phyloP scores from a whole-genome alignment of 2,888 invertebrate species.

The Rhimphoctona megacephalus region DNA sequence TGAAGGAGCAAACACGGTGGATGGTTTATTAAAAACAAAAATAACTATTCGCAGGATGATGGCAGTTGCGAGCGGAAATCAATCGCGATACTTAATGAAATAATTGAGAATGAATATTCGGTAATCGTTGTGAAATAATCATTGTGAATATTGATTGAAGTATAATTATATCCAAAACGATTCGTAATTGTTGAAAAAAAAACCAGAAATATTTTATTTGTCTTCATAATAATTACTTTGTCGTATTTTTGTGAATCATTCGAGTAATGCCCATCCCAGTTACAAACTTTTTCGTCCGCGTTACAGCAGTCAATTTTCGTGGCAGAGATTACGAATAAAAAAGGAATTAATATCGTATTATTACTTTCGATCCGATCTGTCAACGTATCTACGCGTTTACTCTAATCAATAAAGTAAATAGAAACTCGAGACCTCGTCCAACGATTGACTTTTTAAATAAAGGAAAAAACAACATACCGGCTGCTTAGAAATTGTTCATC shows the following conservation, averaged over 20 bases:
- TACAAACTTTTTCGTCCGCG: conserved; percentile 13
- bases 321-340: conserved; percentile 50
- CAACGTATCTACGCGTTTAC: conserved; percentile 35
- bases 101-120: conserved; percentile 6
- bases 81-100: conserved; percentile 15
- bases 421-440: conserved; percentile 60
- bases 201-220: neutral
- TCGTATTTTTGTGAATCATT: conserved; percentile 25
- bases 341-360: neutral
- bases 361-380: conserved; percentile 36
- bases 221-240: conserved; percentile 8
- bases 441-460: conserved; percentile 55
- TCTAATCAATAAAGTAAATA: conserved; percentile 46
- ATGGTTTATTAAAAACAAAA: conserved; percentile 14
- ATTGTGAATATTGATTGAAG: conserved; percentile 38
- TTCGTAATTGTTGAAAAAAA: conserved; percentile 18
- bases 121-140: conserved; percentile 16
- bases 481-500: conserved; percentile 54
- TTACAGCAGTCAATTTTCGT: conserved; percentile 30
- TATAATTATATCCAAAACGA: conserved; percentile 15
- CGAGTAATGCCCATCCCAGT: conserved; percentile 9
- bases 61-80: conserved; percentile 9
- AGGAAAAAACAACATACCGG: conserved; percentile 4
- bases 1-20: conserved; percentile 40
- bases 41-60: conserved; percentile 17